Conservation (phyloP, 2,888 invertebrate species). For the Pristionchus exspectatus region DNA sequence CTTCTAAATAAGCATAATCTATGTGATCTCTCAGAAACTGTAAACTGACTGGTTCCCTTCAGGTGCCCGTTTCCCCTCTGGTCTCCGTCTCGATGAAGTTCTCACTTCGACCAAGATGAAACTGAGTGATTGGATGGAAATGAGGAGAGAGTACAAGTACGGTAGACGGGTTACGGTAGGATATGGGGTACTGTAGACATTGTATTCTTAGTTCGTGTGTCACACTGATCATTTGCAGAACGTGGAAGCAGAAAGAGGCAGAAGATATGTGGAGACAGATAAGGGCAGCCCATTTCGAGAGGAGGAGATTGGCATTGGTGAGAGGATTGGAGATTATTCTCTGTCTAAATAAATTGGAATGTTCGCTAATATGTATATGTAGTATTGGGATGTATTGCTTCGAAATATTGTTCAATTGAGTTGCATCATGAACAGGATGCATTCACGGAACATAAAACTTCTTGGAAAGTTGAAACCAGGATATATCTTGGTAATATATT, state of each 20-base stretch:
- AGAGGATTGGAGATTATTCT: background rate
- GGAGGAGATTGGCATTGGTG: conserved; percentile 26
- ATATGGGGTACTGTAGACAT: conserved; percentile 4
- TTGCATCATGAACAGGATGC: background rate
- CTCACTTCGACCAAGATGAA: conserved; percentile 40
- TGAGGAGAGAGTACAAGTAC: conserved; percentile 59
- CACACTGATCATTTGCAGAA: background rate
- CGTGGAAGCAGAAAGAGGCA: conserved; percentile 44
- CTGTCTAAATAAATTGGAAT: too few relatives aligned
- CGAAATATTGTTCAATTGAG: background rate
- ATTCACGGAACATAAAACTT: background rate
- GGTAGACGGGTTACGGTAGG: background rate
- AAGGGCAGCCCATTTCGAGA: conserved; percentile 12
- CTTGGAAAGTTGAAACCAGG: background rate
- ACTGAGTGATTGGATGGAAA: conserved; percentile 49
- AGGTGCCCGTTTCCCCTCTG: conserved; percentile 58
- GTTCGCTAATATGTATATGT: background rate
- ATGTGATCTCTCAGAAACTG: too few relatives aligned
- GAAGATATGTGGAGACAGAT: conserved; percentile 29
- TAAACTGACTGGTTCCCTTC: conserved; percentile 27
- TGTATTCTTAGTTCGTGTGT: background rate
- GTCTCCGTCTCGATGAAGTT: conserved; percentile 37
- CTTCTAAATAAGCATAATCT: too few relatives aligned
- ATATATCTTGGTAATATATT: background rate
- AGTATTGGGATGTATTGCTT: background rate